Evolutionary conservation across 2,888 invertebrate species (phyloP).

Genomic region (Drosophila picticornis): DNA sequence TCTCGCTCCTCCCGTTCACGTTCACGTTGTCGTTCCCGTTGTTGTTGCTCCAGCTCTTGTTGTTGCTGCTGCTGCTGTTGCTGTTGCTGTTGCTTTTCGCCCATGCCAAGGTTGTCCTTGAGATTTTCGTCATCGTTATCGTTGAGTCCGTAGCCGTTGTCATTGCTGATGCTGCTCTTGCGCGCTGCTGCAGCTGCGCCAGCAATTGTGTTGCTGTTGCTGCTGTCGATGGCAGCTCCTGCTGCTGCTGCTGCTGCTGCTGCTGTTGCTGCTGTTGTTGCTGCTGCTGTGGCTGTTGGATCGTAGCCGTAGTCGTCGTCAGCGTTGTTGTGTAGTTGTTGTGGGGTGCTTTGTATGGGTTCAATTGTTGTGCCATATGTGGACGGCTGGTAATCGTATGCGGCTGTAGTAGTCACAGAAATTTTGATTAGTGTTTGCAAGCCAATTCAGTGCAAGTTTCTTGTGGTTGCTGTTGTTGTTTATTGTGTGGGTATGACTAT

Average conservation of each 20-base stretch:
- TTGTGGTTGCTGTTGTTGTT: constrained; percentile 13
- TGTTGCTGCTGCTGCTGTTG: constrained; percentile 63
- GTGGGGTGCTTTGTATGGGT: constrained; percentile 73
- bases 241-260: constrained; percentile 37
- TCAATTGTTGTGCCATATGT: constrained; percentile 83
- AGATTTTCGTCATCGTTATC: constrained; percentile 85
- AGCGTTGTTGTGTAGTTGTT: constrained; percentile 70
- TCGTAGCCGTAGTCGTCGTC: constrained; percentile 75
- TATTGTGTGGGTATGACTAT: background rate
- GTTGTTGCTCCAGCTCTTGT: constrained; percentile 54
- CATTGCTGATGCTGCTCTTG: constrained; percentile 49
- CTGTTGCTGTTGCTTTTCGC: constrained; percentile 82
- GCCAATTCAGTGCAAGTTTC: constrained; percentile 56
- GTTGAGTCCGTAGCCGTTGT: constrained; percentile 73
- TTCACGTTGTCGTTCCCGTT: constrained; percentile 56
- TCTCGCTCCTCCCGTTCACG: constrained; percentile 62
- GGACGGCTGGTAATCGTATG: constrained; percentile 85
- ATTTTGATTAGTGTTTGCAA: constrained; percentile 70
- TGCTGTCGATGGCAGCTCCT: constrained; percentile 21
- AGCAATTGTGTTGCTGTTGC: constrained; percentile 50
- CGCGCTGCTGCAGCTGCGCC: constrained; percentile 55
- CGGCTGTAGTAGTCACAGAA: constrained; percentile 79
- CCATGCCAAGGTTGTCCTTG: constrained; percentile 84
- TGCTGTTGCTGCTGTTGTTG: constrained; percentile 37
- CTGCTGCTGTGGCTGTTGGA: constrained; percentile 23